These are phyloP conservation scores for Mormoops blainvillei DNA, from an alignment of 2,113 vertebrate species.

Conservation along the genomic window DNA sequence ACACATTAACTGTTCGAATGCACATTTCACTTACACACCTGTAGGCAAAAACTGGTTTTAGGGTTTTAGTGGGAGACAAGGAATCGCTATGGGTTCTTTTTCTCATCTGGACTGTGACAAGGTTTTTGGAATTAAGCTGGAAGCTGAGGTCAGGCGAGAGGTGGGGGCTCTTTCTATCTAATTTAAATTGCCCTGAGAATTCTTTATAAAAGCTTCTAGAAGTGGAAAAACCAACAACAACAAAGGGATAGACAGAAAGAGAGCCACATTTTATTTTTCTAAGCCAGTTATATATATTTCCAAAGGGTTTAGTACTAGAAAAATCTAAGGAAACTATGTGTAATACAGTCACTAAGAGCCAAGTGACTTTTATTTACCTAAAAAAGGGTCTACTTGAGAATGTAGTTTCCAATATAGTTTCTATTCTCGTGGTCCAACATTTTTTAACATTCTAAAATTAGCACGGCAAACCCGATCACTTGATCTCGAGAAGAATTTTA, in stretches of 20 bases:
- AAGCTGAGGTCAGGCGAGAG: neutral
- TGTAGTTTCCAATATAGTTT: conserved; percentile 36
- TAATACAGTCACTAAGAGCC: conserved; percentile 52
- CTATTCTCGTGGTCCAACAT: conserved; percentile 21
- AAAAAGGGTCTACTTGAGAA: conserved; percentile 51
- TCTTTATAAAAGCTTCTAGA: conserved; percentile 45
- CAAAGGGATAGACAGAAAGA: neutral
- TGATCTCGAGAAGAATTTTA: conserved; percentile 29
- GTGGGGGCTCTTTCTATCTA: neutral
- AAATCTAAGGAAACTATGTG: conserved; percentile 68
- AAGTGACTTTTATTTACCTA: conserved; percentile 61
- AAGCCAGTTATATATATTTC: conserved; percentile 62
- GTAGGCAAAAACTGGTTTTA: neutral
- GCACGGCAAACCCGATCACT: conserved; percentile 34
- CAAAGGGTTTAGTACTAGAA: conserved; percentile 38
- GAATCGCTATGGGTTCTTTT: neutral
- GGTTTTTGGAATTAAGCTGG: conserved; percentile 1
- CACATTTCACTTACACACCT: neutral
- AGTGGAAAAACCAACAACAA: conserved; percentile 34
- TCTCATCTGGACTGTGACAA: neutral
- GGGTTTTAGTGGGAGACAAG: neutral
- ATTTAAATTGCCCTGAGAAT: conserved; percentile 49
- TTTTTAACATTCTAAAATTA: conserved; percentile 61
- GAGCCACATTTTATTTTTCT: conserved; percentile 66
- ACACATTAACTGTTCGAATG: neutral